Base-by-base conservation (phyloP, 2,888 invertebrate genomes). In the Dryocosmus kuriphilus region DNA sequence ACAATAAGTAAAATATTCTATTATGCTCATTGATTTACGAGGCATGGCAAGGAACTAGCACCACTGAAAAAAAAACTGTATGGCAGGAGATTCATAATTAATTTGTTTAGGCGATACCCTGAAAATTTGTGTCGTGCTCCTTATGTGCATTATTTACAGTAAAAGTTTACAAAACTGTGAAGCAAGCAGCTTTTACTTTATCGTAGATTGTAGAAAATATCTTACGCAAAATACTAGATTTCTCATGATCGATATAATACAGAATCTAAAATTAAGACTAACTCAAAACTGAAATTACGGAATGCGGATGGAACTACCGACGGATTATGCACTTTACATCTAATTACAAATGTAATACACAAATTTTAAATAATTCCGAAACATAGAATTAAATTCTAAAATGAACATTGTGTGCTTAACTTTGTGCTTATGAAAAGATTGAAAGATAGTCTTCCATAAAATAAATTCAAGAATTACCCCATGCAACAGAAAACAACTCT, bases 401-500 rank as follows among this genome's bases (percentile, higher is more conserved):
- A 22, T 55, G 55, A 55, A 11, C 6, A 55, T 55, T 55, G n/a
- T 41, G 16, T 41, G 41, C 14, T 60, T 60, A 60, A 22, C n/a
- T 63, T 63, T 38, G 63, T 41, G 24, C 51, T 46, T 71, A 30
- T 46, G 19, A 30, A 27, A 24, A 22, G 27, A 27, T 67, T 9
- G 67, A 41, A 38, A 67, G 22, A 24, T 14, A 41, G 22, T 19
- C 7, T 38, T 16, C 22, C 5, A 22, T 38, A 24, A 38, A 65
- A 38, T 22, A 65, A 63, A 7, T 65, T 35, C 1, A 41, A 41
- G 8, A 30, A 27, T 79, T 41, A 81, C 71, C 74, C 77, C 35
- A 77, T 62, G 27, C 81, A 81, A 62, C 81, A 81, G 57, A 81
- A 78, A 78, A 81, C 62, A 22, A 78, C 75, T 46, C 30, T 61